Percentiles rank a stretch among this genome's conserved stretches.
These are phyloP conservation scores for Glyptemys insculpta DNA, from an alignment of 2,797 vertebrate species.

Conservation along the genomic window DNA sequence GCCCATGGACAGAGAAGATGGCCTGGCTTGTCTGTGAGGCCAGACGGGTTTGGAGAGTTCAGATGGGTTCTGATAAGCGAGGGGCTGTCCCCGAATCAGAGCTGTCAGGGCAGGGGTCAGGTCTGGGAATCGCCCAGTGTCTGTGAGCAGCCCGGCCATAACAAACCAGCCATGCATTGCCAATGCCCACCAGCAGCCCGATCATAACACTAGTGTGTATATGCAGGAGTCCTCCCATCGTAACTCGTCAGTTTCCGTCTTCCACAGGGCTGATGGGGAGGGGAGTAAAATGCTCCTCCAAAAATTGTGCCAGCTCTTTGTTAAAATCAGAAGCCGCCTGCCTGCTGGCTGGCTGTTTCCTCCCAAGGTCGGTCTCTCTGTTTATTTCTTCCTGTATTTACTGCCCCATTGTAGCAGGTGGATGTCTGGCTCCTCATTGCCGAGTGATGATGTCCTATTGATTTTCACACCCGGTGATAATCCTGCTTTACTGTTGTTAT, in stretches of 20 bases:
- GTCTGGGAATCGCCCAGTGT: not conserved
- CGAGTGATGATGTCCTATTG: conserved; percentile 37
- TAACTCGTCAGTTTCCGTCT: not conserved
- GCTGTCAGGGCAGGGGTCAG: too few species aligned
- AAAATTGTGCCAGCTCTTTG: not conserved
- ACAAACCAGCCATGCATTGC: not conserved
- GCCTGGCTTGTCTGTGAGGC: not conserved
- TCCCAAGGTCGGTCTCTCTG: not conserved
- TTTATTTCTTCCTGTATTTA: conserved; percentile 17
- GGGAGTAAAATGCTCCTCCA: not conserved
- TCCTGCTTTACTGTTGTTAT: not conserved
- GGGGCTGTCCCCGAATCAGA: not conserved
- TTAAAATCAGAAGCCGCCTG: not conserved
- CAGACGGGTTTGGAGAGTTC: not conserved
- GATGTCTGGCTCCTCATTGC: not conserved
- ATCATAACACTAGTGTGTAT: too few species aligned
- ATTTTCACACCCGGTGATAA: conserved; percentile 25
- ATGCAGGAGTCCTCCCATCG: not conserved
- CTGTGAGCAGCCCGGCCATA: not conserved
- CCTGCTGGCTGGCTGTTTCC: not conserved
- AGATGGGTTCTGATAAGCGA: not conserved
- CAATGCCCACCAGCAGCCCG: not conserved
- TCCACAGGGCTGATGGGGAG: not conserved
- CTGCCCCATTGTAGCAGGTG: not conserved
- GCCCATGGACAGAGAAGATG: not conserved